Evolutionary conservation across 2,888 invertebrate genomes (phyloP).

Genomic region (Calameuta pallipes): DNA sequence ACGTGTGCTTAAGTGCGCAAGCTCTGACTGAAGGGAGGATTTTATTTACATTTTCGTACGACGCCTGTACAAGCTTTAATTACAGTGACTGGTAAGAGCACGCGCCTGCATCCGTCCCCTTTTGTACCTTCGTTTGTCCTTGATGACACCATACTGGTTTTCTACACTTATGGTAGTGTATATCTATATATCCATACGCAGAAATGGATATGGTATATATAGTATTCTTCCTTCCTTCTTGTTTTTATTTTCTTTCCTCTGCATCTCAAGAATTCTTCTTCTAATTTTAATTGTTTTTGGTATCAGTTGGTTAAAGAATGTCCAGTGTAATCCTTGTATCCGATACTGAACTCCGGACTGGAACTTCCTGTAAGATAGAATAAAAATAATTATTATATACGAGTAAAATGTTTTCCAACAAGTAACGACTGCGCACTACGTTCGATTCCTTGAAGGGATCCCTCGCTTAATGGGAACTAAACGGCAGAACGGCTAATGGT

Average conservation of each 20-base stretch:
- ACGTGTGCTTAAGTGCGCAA: conserved; percentile 15
- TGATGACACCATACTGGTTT: background rate
- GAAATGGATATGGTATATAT: too few relatives aligned
- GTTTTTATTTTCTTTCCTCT: background rate
- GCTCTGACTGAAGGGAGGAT: conserved; percentile 25
- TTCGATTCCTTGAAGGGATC: background rate
- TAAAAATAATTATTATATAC: too few relatives aligned
- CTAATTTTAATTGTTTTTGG: background rate
- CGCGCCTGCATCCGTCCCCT: conserved; percentile 42
- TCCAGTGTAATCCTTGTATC: background rate
- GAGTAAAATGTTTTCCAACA: background rate
- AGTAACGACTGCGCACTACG: background rate
- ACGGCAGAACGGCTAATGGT: conserved; percentile 40
- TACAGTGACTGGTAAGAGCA: conserved; percentile 47
- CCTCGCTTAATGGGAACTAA: conserved; percentile 3
- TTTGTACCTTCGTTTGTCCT: conserved; percentile 18
- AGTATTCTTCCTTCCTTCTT: background rate
- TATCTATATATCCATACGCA: too few relatives aligned
- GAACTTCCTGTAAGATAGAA: too few relatives aligned
- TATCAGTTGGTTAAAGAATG: background rate
- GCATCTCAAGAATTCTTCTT: background rate
- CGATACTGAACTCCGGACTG: too few relatives aligned
- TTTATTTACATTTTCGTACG: conserved; percentile 45
- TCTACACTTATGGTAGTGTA: background rate
- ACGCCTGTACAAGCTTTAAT: conserved; percentile 49